phyloP scores from a whole-genome alignment of 37 sponge, comb jelly and placozoan species.

The Spongilla lacustris region DNA sequence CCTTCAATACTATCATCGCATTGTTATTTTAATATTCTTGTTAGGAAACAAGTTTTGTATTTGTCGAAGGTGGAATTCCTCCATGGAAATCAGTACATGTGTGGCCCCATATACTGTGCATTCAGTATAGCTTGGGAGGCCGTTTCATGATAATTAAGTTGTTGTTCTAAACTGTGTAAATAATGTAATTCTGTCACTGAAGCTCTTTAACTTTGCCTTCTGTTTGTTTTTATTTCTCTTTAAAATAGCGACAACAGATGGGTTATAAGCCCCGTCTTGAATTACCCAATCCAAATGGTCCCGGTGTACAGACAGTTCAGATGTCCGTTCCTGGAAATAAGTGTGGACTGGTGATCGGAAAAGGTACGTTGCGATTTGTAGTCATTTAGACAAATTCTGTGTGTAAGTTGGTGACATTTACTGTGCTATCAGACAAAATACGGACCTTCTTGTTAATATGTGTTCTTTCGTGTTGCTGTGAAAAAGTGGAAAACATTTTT shows the following conservation, averaged over 20 bases:
- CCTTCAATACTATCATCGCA: no score
- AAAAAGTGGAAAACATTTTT: no score
- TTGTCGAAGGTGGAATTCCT: background rate
- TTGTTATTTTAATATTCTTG: background rate
- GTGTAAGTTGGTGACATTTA: no score
- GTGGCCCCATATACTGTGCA: background rate
- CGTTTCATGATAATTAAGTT: no score
- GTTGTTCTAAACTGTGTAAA: background rate
- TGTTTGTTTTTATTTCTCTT: background rate
- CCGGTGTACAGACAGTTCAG: conserved; percentile 67
- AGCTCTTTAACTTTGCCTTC: background rate
- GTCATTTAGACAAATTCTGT: no score
- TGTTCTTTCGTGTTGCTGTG: no score
- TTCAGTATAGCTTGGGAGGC: background rate
- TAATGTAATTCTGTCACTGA: background rate
- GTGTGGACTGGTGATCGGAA: conserved; percentile 97
- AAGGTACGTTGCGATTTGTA: conserved; percentile 71
- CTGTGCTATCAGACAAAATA: no score
- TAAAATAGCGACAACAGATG: background rate
- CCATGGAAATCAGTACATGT: background rate
- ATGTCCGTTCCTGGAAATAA: conserved; percentile 78
- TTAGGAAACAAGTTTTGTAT: background rate
- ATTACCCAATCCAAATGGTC: conserved; percentile 71
- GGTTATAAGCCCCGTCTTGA: conserved; percentile 56
- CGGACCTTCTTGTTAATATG: no score